Base-by-base conservation (phyloP, 1,140 invertebrate genomes). In the Diuraphis noxia region DNA sequence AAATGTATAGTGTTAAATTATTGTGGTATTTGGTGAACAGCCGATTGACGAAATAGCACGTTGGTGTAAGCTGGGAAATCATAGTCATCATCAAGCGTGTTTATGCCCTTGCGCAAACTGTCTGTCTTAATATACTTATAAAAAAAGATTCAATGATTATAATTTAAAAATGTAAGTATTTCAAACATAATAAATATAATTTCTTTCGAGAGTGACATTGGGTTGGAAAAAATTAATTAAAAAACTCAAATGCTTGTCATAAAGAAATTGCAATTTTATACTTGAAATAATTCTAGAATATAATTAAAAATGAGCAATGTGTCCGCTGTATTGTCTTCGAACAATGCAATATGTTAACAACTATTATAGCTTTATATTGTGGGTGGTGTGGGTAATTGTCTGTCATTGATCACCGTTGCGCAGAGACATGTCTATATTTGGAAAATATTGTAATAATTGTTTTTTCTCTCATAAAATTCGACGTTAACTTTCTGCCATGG, bases 231-330 rank as follows among this genome's bases (percentile, higher is more conserved):
- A 52, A 52, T 86, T 52, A 86, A 36, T 49, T 52, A 86, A 52
- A 85, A 85, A 38, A 43, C 21, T 49, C 52, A 41, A 46, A 34
- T 5, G 84, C 17, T 34, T 38, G 84, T 52, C 84, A 86, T 52
- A 52, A 86, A 52, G 84, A 86, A 46, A 86, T 86, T 86, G 21
- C 7, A 49, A 23, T 86, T 85, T 86, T 52, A 86, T 46, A 86
- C 43, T 86, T 25, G 84, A 86, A 86, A 86, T 86, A 25, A 86
- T 86, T 86, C 38, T 9, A 36, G 46, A 52, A 86, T 36, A 19
- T 52, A 52, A 86, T 86, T 86, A 86, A 86, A 52, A 36, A 86
- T 23, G 30, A 52, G 46, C 19, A 49, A 85, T 49, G 30, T 49
- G 84, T 86, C 34, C 9, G 0, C 25, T 38, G 34, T 30, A 52